phyloP scores from a whole-genome alignment of 2,888 invertebrate species.

The Nomada ruficornis region DNA sequence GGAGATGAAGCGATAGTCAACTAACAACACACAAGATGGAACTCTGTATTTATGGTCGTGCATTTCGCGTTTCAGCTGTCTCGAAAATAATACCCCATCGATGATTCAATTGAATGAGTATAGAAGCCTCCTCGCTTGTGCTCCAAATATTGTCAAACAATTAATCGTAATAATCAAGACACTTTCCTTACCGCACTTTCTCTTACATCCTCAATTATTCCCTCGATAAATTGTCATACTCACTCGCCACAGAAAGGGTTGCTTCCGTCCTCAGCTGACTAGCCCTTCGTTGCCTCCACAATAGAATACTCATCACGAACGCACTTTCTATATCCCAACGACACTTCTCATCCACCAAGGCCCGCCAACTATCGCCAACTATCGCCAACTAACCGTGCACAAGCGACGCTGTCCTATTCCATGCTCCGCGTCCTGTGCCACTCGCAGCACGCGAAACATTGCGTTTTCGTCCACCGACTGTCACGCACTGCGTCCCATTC shows the following conservation, averaged over 20 bases:
- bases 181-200: no score
- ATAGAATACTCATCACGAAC: constrained; percentile 77
- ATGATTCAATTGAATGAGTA: neutral
- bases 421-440: neutral
- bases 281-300: constrained; percentile 79
- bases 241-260: constrained; percentile 68
- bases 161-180: no score
- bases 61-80: neutral
- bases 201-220: neutral
- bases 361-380: neutral
- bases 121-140: no score
- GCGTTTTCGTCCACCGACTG: neutral
- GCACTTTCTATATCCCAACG: neutral
- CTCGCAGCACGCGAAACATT: constrained; percentile 12
- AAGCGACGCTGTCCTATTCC: neutral
- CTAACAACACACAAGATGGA: neutral
- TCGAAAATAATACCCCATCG: neutral
- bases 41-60: neutral
- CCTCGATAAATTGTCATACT: constrained; percentile 53
- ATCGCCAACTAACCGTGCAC: neutral
- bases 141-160: no score
- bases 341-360: neutral
- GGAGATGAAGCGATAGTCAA: constrained; percentile 38
- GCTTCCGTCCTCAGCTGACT: constrained; percentile 68
- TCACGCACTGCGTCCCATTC: constrained; percentile 12